Evolutionary conservation across 2,113 vertebrate species (phyloP), one percentile per base, ranked within the genome.

Genomic region (Mormoops blainvillei): DNA sequence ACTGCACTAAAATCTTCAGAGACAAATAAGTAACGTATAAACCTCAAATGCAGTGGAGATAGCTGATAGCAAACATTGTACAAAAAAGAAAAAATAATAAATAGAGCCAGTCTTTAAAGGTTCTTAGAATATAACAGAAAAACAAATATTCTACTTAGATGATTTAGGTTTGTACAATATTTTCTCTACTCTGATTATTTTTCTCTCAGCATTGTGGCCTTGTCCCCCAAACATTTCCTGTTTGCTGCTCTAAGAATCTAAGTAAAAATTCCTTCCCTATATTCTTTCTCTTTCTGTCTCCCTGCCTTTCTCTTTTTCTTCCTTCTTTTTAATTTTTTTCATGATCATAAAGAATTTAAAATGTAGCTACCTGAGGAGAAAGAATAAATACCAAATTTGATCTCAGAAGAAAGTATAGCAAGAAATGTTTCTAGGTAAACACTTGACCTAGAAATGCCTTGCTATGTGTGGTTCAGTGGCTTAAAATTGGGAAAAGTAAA

Each of bases 391-490:
- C 67, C 85, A 90, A 71, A 4, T 67, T 92, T 82, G 84, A 94
- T 87, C 54, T 58, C 33, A 92, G 43, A 22, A 83, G 50, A 70
- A 94, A 28, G 4, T 88, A 11, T 43, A 84, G 19, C 71, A 95
- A 80, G 56, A 92, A 92, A 58, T 58, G 67, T 80, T 43, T 3
- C 71, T 84, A 89, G 41, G 45, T 91, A 90, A 95, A 83, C 38
- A 91, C 19, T 95, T 92, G 73, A 80, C 67, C 90, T 97, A 92
- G 56, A 96, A 93, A 78, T 94, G 43, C 41, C 26, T 95, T 95
- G 90, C 89, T 28, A 52, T 82, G 4, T 91, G 52, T 95, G 19
- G 33, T 91, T 1, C 33, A 76, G 36, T 83, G 14, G 33, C 61
- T 94, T 95, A 90, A 95, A 65, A 87, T 5, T 80, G 43, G 45